Evolutionary conservation across 2,888 invertebrate species (phyloP), one percentile per base, ranked within the genome.

Genomic region (Drosophila kuntzei): DNA sequence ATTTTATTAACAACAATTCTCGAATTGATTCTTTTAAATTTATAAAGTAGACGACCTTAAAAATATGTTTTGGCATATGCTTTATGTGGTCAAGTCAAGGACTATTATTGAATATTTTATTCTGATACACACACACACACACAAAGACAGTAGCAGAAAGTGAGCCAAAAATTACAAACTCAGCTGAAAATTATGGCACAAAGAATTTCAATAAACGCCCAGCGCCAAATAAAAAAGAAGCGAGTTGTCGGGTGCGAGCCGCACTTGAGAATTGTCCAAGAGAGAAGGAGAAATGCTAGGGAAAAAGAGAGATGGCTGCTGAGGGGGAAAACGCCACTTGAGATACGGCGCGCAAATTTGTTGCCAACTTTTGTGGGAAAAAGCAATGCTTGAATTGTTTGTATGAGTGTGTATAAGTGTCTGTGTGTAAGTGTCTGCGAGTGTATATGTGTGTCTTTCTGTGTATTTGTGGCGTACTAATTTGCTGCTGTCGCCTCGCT

Each of bases 101-200:
- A 73, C 54, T 79, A 78, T 89, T 81, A 87, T 89, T 72, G 88
- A 85, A 87, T 78, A 74, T 78, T 89, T 80, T 53, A 80, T 71
- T 73, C 37, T 55, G 27, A 41, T 50, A 51, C 34, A 39, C 12
- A 27, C 37, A 34, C 22, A 47, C 12, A 16, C 11, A n/a, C 29
- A 32, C 27, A 50, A 29, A 54, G 16, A 47, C 25, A 22, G 39
- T 50, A 27, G 50, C 12, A 32, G 27, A 50, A 61, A 66, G 57
- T 58, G 55, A 74, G 71, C 62, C 64, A 60, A 80, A 63, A 76
- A 76, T 71, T 65, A 60, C 77, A 73, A 89, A 77, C 65, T 87
- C 68, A 55, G 81, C 70, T 64, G 74, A 73, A 70, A 76, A 71
- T 76, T 70, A 83, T 82, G 87, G 66, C 67, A 60, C 55, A 74